phyloP scores from a whole-genome alignment of 2,113 vertebrate species.

The Takifugu flavidus region DNA sequence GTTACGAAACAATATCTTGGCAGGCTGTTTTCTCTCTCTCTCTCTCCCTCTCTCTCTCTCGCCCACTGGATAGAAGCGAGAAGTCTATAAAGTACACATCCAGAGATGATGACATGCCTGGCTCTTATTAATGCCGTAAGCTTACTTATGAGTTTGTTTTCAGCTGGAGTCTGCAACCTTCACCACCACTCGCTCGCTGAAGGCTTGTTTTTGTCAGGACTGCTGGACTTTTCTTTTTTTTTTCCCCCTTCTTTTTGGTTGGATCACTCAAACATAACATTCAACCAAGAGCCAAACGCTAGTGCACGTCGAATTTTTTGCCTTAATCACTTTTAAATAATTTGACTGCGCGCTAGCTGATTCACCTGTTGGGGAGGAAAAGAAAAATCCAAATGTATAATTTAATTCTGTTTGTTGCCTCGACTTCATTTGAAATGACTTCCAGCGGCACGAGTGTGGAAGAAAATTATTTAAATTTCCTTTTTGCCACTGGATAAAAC shows the following conservation, averaged over 20 bases:
- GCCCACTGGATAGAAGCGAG: constrained; percentile 46
- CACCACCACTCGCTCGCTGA: constrained; percentile 14
- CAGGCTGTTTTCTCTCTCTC: constrained; percentile 38
- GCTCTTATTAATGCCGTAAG: constrained; percentile 41
- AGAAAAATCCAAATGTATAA: background rate
- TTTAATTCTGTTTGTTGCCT: background rate
- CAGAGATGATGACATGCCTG: constrained; percentile 49
- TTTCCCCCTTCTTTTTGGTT: background rate
- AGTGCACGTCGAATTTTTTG: constrained; percentile 6
- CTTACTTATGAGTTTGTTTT: constrained; percentile 46
- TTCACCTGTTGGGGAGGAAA: background rate
- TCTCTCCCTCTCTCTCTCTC: constrained; percentile 46
- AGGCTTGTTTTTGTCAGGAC: constrained; percentile 28
- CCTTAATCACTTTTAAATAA: constrained; percentile 11
- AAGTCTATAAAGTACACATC: constrained; percentile 39
- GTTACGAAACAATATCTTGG: constrained; percentile 62
- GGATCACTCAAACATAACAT: constrained; percentile 8
- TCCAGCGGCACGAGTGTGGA: background rate
- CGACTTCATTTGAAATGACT: constrained; percentile 1
- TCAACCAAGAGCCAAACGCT: constrained; percentile 15
- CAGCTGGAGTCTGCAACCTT: constrained; percentile 31
- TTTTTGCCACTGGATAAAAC: background rate
- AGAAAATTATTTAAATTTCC: background rate
- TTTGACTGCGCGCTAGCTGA: constrained; percentile 3
- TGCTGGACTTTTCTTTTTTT: background rate